Base-by-base conservation (phyloP, 2,888 invertebrate species). In the Drosophila barbarae region DNA sequence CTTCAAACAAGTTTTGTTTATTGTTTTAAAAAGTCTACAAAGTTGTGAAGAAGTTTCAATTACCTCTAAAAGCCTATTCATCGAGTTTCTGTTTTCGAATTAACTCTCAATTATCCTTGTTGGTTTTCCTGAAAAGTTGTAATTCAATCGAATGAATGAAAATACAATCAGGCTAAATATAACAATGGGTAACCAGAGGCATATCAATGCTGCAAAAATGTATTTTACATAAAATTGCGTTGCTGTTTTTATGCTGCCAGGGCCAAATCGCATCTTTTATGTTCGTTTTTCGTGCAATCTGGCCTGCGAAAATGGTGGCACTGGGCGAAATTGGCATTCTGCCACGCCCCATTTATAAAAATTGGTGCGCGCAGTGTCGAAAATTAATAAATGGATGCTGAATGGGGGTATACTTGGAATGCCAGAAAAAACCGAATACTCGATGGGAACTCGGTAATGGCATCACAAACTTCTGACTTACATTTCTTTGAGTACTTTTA, bases 311-410 rank as follows among this genome's bases (percentile, higher is more conserved):
- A 58, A 52, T 52, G 39, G 23, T 21, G 46, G 58, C 32, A 64
- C 42, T 26, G 39, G 28, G 60, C 54, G 30, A 71, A 78, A 67
- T 72, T 78, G 76, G 72, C 69, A 39, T 49, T 39, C 26, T 55
- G 71, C 77, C 72, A 72, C 73, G 72, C 69, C 76, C 41, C 38
- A 52, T 72, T 76, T 72, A 67, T 66, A 68, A 77, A 76, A 72
- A 63, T 61, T 52, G n/a, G 18, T 28, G 64, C 58, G 69, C 64
- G 69, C 64, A 46, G 15, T 71, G 78, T 75, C 73, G 67, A 83
- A 84, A 81, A 77, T 84, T 84, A 81, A 84, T 81, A 77, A 81
- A 81, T 71, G 72, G 66, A 49, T 67, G 54, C 65, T 55, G 76
- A 61, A 61, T 61, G 46, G 30, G 30, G 28, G 30, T 34, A 23